Evolutionary conservation across 2,113 vertebrate genomes (phyloP), one percentile per base, ranked within the genome.

Genomic region (Sinocyclocheilus grahami): DNA sequence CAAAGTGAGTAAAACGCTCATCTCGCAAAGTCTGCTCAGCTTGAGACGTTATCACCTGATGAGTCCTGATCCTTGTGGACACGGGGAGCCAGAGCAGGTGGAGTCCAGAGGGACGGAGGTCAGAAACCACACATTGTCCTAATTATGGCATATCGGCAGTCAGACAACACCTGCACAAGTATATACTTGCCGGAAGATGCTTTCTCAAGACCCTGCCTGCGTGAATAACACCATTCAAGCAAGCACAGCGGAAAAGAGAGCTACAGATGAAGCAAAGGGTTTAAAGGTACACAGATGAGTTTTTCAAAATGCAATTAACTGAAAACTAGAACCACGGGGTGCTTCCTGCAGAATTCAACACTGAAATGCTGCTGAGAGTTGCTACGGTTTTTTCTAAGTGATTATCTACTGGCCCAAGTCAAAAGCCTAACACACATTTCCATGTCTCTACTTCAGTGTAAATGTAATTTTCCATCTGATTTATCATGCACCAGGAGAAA

Each of bases 131-230:
- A 92, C 91, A 91, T 90, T 89, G 91, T 93, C 95, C 93, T 95
- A 91, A 96, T 96, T 91, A 91, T 91, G 93, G 89, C 95, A 94
- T 92, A 95, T 92, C 95, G 76, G 78, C 94, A 95, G 94, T 85
- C 91, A 92, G 93, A 94, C 91, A 93, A 93, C 93, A 91, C 90
- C 76, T 89, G 86, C 81, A 51, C 95, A 93, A 93, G 96, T 93
- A 93, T 87, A 87, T 94, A 93, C 96, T 94, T 63, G 96, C 91
- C 92, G 75, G 46, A 51, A 88, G 91, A 92, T 92, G 92, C 93
- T 92, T 92, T 90, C 88, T 89, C 88, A 92, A 94, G 93, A 93
- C 92, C 93, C 85, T 86, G 91, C 89, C 91, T 91, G 89, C 90
- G 89, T 89, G 93, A 94, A 94, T 90, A 93, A 83, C 89, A 90